phyloP scores from a whole-genome alignment of 2,797 vertebrate genomes.

The Lacerta bilineata region DNA sequence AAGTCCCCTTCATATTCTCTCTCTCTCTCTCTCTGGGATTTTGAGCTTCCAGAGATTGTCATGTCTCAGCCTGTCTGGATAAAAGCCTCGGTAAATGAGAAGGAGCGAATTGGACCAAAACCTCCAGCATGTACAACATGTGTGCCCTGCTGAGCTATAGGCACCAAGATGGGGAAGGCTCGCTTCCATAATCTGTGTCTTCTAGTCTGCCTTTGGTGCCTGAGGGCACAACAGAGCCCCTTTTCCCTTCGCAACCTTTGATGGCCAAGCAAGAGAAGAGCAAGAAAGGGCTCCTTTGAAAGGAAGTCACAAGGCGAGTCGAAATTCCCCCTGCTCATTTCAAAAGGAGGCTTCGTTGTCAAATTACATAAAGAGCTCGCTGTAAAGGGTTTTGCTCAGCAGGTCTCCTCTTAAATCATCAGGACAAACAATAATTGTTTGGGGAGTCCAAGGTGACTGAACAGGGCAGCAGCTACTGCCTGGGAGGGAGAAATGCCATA shows the following conservation, averaged over 20 bases:
- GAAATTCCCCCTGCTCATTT: neutral
- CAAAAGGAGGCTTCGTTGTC: neutral
- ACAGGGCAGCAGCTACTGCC: neutral
- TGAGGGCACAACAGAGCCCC: no score
- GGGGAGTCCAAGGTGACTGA: neutral
- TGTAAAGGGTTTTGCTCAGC: neutral
- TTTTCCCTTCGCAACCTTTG: neutral
- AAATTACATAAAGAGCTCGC: neutral
- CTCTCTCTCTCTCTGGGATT: neutral
- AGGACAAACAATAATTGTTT: slow-evolving; percentile 6
- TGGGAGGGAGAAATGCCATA: neutral
- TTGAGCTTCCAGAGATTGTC: neutral
- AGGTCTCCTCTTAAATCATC: neutral
- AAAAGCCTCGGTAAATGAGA: neutral
- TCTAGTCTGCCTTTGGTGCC: neutral
- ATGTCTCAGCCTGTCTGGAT: no score
- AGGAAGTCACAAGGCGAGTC: slow-evolving; percentile 15
- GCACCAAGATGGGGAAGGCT: neutral
- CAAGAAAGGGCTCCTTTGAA: neutral
- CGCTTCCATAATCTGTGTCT: neutral
- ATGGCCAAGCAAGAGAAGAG: neutral
- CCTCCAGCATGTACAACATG: neutral
- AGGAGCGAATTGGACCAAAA: neutral
- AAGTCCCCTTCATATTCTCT: no score
- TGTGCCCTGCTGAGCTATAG: neutral